These are phyloP conservation scores for Sinosuthora webbiana DNA, from an alignment of 2,113 vertebrate species.

Conservation along the genomic window DNA sequence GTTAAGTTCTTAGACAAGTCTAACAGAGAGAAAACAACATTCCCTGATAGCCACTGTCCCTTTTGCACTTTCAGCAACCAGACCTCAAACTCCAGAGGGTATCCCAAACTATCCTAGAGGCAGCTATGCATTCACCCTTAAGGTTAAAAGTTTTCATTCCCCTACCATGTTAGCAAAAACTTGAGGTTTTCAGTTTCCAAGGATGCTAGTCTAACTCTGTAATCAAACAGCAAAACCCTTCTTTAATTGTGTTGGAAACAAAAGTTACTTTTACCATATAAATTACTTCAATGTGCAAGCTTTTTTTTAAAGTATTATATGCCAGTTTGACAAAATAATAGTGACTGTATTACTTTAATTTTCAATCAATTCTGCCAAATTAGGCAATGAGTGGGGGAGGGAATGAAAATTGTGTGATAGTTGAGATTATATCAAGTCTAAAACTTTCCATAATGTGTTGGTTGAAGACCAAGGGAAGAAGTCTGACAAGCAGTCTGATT, in stretches of 20 bases:
- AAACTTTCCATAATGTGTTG: not conserved
- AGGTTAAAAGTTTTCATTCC: not conserved
- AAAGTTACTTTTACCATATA: not conserved
- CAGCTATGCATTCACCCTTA: not conserved
- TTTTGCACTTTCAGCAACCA: not conserved
- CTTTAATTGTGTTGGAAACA: not conserved
- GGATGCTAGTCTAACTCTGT: not conserved
- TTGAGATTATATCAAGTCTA: not conserved
- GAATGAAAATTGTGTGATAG: not conserved
- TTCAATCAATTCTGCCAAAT: not conserved
- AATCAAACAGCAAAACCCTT: not conserved
- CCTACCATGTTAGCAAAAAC: not conserved
- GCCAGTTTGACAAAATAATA: not conserved
- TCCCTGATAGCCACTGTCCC: not conserved
- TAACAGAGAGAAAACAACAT: not conserved
- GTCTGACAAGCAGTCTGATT: not conserved
- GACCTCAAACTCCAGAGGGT: not conserved
- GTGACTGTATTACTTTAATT: not conserved
- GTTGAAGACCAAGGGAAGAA: constrained; percentile 32
- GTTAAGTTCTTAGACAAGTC: not conserved
- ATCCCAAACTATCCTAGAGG: not conserved
- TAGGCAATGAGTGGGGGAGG: not conserved
- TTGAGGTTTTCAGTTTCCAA: not conserved
- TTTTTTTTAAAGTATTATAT: not conserved
- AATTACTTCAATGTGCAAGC: not conserved